Conservation (phyloP, 2,797 vertebrate genomes). For the Choloepus didactylus region DNA sequence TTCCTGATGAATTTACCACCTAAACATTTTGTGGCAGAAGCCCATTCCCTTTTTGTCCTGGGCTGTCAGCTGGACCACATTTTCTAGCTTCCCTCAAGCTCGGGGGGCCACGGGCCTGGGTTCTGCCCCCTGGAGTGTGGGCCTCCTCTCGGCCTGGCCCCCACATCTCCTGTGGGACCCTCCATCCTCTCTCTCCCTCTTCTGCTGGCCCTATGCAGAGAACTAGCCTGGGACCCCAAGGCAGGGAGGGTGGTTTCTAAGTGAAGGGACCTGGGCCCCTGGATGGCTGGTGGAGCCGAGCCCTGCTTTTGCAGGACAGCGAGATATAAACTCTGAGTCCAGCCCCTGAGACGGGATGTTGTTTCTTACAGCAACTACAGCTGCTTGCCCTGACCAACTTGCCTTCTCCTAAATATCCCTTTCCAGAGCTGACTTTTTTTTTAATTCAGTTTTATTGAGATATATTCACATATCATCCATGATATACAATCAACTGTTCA, state of each 20-base stretch:
- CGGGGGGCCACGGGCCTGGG: fast-evolving
- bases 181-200: no score
- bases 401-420: background rate
- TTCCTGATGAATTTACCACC: background rate
- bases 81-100: background rate
- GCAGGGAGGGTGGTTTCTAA: background rate
- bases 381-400: background rate
- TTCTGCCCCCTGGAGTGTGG: fast-evolving
- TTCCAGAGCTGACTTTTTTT: background rate
- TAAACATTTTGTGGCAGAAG: background rate
- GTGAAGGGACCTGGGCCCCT: fast-evolving
- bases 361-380: background rate
- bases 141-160: background rate
- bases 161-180: background rate
- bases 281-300: background rate
- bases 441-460: no score
- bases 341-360: fast-evolving
- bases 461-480: no score
- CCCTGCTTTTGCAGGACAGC: no score
- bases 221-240: background rate
- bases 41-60: background rate
- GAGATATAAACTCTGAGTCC: background rate
- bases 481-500: no score
- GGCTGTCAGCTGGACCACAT: background rate
- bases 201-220: background rate